These are phyloP conservation scores for Genyomyrus donnyi DNA, from an alignment of 2,113 vertebrate genomes.

Conservation along the genomic window DNA sequence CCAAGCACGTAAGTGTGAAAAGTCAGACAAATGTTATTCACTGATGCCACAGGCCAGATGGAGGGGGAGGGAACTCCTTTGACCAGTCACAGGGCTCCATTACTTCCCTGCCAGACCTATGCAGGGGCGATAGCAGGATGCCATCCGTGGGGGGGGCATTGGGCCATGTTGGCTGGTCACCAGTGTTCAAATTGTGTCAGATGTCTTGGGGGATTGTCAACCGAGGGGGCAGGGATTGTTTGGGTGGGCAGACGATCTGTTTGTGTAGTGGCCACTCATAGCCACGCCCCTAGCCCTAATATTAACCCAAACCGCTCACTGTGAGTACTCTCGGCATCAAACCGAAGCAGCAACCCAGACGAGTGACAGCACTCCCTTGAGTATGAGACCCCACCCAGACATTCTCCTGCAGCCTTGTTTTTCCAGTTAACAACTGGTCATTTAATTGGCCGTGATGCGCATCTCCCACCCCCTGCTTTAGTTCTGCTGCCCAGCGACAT, in stretches of 20 bases:
- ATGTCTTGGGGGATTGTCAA: not conserved
- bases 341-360: not conserved
- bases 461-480: slow-evolving; percentile 41
- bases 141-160: not conserved
- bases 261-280: not conserved
- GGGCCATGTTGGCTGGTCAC: not conserved
- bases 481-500: slow-evolving; percentile 38
- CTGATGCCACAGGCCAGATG: not conserved
- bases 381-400: not conserved
- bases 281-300: not conserved
- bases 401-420: slow-evolving; percentile 28
- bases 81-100: not conserved
- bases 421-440: slow-evolving; percentile 39
- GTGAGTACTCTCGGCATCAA: not conserved
- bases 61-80: not conserved
- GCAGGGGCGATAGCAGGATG: not conserved
- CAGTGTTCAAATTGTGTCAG: not conserved
- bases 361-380: not conserved
- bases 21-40: not conserved
- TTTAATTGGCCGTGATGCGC: slow-evolving; percentile 55
- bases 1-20: not conserved
- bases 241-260: not conserved
- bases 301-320: not conserved
- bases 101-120: not conserved
- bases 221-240: not conserved